phyloP scores from a whole-genome alignment of 2,797 vertebrate species.

The Macrochelys suwanniensis region DNA sequence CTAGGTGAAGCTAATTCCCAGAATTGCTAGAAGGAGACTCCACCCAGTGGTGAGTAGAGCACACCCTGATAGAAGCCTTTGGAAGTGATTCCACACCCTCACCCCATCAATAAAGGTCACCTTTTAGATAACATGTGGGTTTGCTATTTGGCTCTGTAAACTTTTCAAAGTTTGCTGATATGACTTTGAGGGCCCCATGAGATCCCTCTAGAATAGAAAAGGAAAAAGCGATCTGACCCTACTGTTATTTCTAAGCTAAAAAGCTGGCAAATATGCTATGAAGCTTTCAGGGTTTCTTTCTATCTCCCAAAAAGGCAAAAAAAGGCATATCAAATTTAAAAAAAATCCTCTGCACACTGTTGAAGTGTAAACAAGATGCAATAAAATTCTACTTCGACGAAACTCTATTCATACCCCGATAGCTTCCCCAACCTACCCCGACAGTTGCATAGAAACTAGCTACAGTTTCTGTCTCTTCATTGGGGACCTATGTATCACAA shows the following conservation, averaged over 20 bases:
- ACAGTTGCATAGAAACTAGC: neutral
- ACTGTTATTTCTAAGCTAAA: neutral
- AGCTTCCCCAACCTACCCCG: too few species aligned
- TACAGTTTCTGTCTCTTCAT: conserved; percentile 3
- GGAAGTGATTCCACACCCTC: neutral
- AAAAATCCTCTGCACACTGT: neutral
- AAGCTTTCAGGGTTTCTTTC: neutral
- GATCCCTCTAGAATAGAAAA: neutral
- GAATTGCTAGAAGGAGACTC: neutral
- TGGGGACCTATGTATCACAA: neutral
- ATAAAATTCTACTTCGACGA: neutral
- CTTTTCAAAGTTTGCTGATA: neutral
- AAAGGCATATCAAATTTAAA: neutral
- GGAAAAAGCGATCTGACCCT: neutral
- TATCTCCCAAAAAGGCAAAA: neutral
- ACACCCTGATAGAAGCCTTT: neutral
- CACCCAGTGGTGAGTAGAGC: neutral
- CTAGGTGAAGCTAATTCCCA: neutral
- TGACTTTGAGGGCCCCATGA: neutral
- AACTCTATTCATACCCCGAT: neutral
- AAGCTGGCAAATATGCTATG: neutral
- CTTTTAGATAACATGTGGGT: neutral
- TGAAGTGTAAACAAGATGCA: neutral
- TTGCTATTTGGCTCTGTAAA: neutral
- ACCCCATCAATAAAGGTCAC: neutral